Evolutionary conservation across 1,140 invertebrate species (phyloP), one percentile per base, ranked within the genome.

Genomic region (Scaptomyza hsui): DNA sequence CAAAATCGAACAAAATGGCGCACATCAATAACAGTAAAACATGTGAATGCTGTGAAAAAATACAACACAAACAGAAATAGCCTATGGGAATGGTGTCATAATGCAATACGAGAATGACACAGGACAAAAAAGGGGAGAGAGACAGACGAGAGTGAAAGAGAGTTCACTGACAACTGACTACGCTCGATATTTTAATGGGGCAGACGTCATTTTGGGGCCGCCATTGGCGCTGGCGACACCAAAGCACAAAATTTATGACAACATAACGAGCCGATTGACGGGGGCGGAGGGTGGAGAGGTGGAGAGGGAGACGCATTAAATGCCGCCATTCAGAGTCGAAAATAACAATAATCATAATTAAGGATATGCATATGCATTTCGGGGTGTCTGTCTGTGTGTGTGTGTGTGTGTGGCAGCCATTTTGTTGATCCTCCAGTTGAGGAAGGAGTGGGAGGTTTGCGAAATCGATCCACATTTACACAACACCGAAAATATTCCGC

Each of bases 341-440:
- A 86, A 86, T 86, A 86, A 89, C 82, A 86, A 86, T 86, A 86
- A 86, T 86, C 82, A 86, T 86, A 86, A 86, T 86, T 86, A 86
- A 86, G 82, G 82, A 86, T 86, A 86, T 86, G 81, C 78, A 88
- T 75, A 86, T 88, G 81, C 82, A 86, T 53, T 53, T 65, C n/a
- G 53, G 48, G 53, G 24, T 26, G 24, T 26, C 24, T 35, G 45
- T 21, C 24, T 26, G 37, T 52, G 52, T 65, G 60, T 15, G 47
- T 37, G 32, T 35, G 47, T 29, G 44, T 26, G 45, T 52, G 52
- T 65, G 68, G 44, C 24, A 49, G 26, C 77, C n/a, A n/a, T n/a
- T n/a, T n/a, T n/a, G n/a, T 88, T 88, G 82, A 88, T 86, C 83
- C 82, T 77, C 78, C 75, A n/a, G 48, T 47, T 35, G 61, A 26